These are phyloP conservation scores for Orbicella faveolata DNA, from an alignment of 64 coral and sea anemone species.

Conservation along the genomic window DNA sequence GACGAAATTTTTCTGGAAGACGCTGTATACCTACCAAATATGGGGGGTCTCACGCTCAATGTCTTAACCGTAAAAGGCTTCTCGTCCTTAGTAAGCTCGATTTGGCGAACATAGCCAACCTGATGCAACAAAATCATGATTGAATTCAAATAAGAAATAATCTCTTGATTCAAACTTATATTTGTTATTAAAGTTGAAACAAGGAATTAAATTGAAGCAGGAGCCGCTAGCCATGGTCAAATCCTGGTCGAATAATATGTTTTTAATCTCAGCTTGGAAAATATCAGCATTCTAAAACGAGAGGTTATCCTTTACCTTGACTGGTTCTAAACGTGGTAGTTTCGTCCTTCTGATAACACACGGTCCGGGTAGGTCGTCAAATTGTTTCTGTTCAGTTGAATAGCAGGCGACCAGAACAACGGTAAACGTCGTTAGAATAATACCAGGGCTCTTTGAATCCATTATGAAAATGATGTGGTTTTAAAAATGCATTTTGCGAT, in stretches of 20 bases:
- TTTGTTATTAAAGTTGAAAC: too few species aligned
- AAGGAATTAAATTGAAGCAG: too few species aligned
- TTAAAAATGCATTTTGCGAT: neutral
- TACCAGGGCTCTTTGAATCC: neutral
- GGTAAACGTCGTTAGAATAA: neutral
- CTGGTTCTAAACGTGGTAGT: conserved; percentile 41
- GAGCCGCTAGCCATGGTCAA: neutral
- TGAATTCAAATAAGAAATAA: neutral
- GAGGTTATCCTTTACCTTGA: conserved; percentile 4
- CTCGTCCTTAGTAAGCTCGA: conserved; percentile 4
- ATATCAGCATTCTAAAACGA: neutral
- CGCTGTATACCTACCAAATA: conserved; percentile 52
- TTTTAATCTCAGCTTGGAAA: neutral
- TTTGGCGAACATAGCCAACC: conserved; percentile 55
- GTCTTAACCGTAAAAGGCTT: conserved; percentile 33
- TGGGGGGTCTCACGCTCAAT: conserved; percentile 50
- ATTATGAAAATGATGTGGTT: neutral
- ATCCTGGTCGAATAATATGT: neutral
- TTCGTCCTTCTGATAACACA: conserved; percentile 41
- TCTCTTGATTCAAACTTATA: neutral
- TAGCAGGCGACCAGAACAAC: neutral
- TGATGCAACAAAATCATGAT: neutral
- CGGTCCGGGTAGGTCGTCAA: conserved; percentile 9
- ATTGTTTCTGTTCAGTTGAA: neutral
- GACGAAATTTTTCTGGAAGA: neutral